These are phyloP conservation scores for Rhagologus leucostigma DNA, from an alignment of 2,113 vertebrate genomes.

Conservation along the genomic window DNA sequence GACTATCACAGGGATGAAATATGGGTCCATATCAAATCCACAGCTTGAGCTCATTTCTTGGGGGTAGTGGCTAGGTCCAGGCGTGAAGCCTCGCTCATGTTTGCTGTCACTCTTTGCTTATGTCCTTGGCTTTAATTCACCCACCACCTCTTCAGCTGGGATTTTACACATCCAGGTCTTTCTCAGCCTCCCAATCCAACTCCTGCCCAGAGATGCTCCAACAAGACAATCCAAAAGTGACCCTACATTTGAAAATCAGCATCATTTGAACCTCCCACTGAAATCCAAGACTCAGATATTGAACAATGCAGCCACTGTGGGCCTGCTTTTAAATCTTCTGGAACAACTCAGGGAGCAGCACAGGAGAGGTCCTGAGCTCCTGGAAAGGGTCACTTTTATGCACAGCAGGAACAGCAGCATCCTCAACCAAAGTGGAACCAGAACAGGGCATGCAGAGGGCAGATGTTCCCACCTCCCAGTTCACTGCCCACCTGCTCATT, in stretches of 20 bases:
- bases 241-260: background rate
- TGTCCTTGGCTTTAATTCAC: background rate
- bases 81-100: background rate
- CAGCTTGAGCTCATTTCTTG: background rate
- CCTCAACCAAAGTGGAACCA: background rate
- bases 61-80: background rate
- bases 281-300: too few relatives aligned
- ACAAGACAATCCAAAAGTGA: background rate
- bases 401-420: background rate
- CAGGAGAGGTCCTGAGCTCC: background rate
- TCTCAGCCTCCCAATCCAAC: background rate
- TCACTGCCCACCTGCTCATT: background rate
- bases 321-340: background rate
- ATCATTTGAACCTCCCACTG: background rate
- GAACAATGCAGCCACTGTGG: background rate
- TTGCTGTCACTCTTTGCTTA: background rate
- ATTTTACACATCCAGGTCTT: background rate
- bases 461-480: background rate
- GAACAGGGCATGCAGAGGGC: background rate
- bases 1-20: background rate
- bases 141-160: background rate
- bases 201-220: background rate
- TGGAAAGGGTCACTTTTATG: background rate
- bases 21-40: background rate
- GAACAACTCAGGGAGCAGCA: background rate